Base-by-base conservation (phyloP, 2,888 invertebrate species). In the Sympetrum striolatum region DNA sequence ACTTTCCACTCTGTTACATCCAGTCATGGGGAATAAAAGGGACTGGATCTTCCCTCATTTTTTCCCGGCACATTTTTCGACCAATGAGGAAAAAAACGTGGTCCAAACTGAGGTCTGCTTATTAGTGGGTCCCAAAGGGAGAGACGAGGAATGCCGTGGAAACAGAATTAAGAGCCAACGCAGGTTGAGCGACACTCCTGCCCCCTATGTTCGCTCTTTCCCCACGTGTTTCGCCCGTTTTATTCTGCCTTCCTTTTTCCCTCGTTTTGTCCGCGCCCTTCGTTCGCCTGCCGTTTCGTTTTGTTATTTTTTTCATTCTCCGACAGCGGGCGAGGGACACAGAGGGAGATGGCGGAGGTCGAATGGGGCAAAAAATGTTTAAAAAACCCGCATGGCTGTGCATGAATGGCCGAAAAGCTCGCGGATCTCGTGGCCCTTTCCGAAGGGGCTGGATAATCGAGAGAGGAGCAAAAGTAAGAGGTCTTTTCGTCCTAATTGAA, bases 1-100 rank as follows among this genome's bases (percentile, higher is more conserved):
- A 18, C 82, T 58, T 82, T 58, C 53, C 58, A 58, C 82, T 58
- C 82, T 58, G 82, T 58, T 31, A 58, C 82, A 82, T 82, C 82
- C 73, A 73, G 73, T 73, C 25, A 31, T 25, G 73, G 31, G 73
- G 73, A 73, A 73, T 73, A 73, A 73, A 73, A 73, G 31, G 31
- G 31, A 31, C 73, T 5, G 73, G 73, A 73, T 31, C 8, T 53
- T 39, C 35, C 44, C n/a, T 80, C 25, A 18, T 58, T 53, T 82
- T 35, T 14, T 82, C 31, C n/a, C 81, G 81, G 12, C 73, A 31
- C 31, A 81, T 81, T 44, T 44, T 44, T 48, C 81, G 39, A 48
- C 81, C 44, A 25, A n/a, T n/a, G 48, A 44, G 48, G 25, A 48
- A 31, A 73, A 73, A 31, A 73, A 31, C 25, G 25, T 12, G 25